Evolutionary conservation across 2,888 invertebrate species (phyloP).

Genomic region (Pegoplata infirma): DNA sequence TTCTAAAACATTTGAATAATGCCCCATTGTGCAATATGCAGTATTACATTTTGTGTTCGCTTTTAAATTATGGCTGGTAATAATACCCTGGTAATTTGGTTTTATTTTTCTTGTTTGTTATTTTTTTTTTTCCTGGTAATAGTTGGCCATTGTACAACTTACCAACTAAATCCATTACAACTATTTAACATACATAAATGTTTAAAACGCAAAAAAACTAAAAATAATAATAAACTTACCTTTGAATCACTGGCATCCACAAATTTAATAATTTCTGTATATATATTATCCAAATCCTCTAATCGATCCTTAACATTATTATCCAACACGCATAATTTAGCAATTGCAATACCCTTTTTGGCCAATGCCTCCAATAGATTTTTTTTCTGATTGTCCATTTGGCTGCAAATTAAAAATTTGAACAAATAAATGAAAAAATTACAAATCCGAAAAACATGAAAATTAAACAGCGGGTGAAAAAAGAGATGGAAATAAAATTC

Average conservation of each 20-base stretch:
- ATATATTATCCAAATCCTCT: conserved; percentile 82
- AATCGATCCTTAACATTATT: conserved; percentile 76
- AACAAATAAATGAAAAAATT: conserved; percentile 1
- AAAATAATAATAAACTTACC: conserved; percentile 77
- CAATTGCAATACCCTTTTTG: conserved; percentile 86
- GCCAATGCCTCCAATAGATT: conserved; percentile 89
- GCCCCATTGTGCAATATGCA: too few species aligned
- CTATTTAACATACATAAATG: neutral
- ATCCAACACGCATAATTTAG: conserved; percentile 80
- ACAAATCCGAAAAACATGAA: too few species aligned
- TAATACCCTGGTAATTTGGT: neutral
- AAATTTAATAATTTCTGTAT: conserved; percentile 88
- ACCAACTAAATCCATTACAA: neutral
- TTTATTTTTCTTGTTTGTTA: conserved; percentile 5
- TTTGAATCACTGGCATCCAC: conserved; percentile 88
- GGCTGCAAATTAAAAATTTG: conserved; percentile 78
- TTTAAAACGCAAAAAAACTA: neutral
- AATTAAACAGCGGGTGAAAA: conserved; percentile 40
- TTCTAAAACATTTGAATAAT: too few species aligned
- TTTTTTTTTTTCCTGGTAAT: conserved; percentile 5
- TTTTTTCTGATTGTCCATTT: conserved; percentile 91
- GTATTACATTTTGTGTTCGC: conserved; percentile 1
- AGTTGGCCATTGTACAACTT: neutral
- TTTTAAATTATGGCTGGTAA: conserved; percentile 14
- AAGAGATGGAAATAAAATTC: conserved; percentile 46